A percentile compares a stretch with the other conserved stretches of the same genome.
Conservation (phyloP, 2,797 vertebrate genomes). For the Phataginus tetradactyla region DNA sequence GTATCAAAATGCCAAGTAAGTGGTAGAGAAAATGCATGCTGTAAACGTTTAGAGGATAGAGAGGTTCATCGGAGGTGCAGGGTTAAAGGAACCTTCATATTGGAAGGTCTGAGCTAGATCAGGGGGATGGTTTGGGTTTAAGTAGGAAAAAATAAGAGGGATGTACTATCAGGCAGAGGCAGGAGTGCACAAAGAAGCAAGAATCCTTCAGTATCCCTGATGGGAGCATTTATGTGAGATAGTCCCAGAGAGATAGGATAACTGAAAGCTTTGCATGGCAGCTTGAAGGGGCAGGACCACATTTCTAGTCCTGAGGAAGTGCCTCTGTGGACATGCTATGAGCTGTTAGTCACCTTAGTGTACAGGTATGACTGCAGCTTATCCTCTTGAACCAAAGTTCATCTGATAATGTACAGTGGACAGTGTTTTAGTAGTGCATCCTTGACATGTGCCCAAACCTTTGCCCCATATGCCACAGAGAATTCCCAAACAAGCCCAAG, state of each 20-base stretch:
- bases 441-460: neutral
- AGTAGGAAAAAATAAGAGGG: neutral
- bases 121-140: neutral
- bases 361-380: neutral
- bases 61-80: neutral
- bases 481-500: neutral
- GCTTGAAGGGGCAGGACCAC: neutral
- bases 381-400: neutral
- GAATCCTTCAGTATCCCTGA: neutral
- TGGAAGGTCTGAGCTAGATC: neutral
- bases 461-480: neutral
- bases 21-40: neutral
- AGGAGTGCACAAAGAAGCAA: neutral
- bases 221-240: neutral
- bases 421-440: neutral
- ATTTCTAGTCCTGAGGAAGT: neutral
- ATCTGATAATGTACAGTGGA: neutral
- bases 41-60: neutral
- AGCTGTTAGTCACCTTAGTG: neutral
- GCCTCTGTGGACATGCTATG: neutral
- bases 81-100: neutral
- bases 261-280: neutral
- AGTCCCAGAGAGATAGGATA: neutral
- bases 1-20: constrained; percentile 50
- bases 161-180: neutral